These are phyloP conservation scores for Tachysurus fulvidraco DNA, from an alignment of 2,113 vertebrate species.

Conservation along the genomic window DNA sequence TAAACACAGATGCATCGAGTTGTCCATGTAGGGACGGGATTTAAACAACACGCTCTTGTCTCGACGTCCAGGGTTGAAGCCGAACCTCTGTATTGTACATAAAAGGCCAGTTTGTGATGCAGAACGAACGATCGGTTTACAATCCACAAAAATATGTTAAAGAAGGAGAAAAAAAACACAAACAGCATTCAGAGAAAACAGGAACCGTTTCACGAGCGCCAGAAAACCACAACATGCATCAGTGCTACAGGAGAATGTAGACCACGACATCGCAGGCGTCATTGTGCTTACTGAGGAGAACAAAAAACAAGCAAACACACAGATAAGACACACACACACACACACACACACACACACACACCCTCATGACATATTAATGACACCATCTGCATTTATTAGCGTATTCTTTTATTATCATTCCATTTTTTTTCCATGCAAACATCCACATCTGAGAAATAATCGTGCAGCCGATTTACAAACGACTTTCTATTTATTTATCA, in stretches of 20 bases:
- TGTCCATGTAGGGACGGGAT: slow-evolving; percentile 29
- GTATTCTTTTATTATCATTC: slow-evolving; percentile 58
- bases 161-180: neutral
- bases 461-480: slow-evolving; percentile 47
- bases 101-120: slow-evolving; percentile 25
- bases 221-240: slow-evolving; percentile 33
- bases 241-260: slow-evolving; percentile 34
- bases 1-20: slow-evolving; percentile 36
- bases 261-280: slow-evolving; percentile 42
- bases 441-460: slow-evolving; percentile 69
- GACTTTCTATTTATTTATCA: neutral
- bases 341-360: neutral
- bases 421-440: slow-evolving; percentile 74
- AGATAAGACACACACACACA: neutral
- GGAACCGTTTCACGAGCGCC: neutral
- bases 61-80: neutral
- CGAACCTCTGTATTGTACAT: slow-evolving; percentile 8
- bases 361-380: slow-evolving; percentile 25
- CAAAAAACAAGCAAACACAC: neutral
- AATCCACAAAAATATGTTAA: neutral
- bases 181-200: neutral
- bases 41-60: slow-evolving; percentile 44
- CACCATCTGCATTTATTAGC: slow-evolving; percentile 67
- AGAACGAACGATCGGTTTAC: neutral
- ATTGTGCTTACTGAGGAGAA: slow-evolving; percentile 51